Conservation (phyloP, 2,113 vertebrate species). For the Oreochromis spilurus region DNA sequence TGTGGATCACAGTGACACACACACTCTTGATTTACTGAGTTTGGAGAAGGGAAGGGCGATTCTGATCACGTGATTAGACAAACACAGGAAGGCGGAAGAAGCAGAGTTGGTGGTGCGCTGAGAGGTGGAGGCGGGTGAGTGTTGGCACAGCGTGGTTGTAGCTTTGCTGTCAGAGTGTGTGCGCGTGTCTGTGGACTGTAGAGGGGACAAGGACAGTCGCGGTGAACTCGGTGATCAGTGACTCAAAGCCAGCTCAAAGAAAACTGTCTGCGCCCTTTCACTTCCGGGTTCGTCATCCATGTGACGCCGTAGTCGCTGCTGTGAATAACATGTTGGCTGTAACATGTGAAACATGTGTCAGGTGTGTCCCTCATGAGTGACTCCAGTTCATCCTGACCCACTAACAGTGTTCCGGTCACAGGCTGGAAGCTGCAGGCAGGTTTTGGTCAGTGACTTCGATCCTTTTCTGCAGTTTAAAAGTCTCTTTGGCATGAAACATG, state of each 20-base stretch:
- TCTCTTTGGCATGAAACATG: neutral
- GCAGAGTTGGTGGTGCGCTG: neutral
- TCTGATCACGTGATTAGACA: neutral
- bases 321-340: neutral
- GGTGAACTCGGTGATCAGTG: neutral
- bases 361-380: neutral
- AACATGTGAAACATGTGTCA: neutral
- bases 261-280: neutral
- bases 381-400: neutral
- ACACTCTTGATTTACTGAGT: neutral
- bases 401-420: neutral
- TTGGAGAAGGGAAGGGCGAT: accelerated
- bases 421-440: neutral
- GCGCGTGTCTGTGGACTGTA: neutral
- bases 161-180: neutral
- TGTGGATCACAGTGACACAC: neutral
- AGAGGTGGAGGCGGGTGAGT: neutral
- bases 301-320: neutral
- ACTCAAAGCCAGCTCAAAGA: neutral
- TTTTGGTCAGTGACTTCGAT: neutral
- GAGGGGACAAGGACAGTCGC: neutral
- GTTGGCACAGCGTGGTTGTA: neutral
- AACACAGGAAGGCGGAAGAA: neutral
- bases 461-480: neutral
- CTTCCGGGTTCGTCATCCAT: neutral